Conservation (phyloP, 2,888 invertebrate genomes). For the Helleia helle region DNA sequence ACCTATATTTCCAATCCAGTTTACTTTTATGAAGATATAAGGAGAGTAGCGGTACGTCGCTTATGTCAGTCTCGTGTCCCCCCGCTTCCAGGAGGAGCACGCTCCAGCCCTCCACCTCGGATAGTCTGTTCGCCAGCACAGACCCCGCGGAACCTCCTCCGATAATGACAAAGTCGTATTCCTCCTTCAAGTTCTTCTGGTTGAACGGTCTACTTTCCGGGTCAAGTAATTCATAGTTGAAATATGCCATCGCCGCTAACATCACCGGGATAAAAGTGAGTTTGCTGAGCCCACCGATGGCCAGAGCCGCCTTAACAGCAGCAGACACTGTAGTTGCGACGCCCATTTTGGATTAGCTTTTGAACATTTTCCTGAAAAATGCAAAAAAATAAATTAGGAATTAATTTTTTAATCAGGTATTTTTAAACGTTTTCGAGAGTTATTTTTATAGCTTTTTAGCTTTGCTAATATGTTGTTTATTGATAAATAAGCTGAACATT, state of each 20-base stretch:
- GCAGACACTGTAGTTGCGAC: slow-evolving; percentile 68
- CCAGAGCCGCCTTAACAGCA: slow-evolving; percentile 81
- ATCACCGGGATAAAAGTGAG: slow-evolving; percentile 83
- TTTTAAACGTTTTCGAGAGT: no score
- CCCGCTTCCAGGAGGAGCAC: slow-evolving; percentile 88
- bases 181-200: slow-evolving; percentile 75
- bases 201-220: slow-evolving; percentile 87
- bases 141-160: slow-evolving; percentile 91
- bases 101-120: slow-evolving; percentile 85
- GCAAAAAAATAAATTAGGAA: neutral
- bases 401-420: no score
- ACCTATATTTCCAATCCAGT: slow-evolving; percentile 93
- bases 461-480: no score
- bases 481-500: no score
- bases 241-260: slow-evolving; percentile 84
- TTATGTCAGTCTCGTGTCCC: slow-evolving; percentile 89
- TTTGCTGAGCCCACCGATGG: slow-evolving; percentile 82
- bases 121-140: slow-evolving; percentile 85
- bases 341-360: slow-evolving; percentile 40
- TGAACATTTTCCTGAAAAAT: slow-evolving; percentile 12
- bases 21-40: slow-evolving; percentile 91
- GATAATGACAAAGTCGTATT: slow-evolving; percentile 88
- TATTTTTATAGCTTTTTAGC: no score
- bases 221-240: slow-evolving; percentile 88
- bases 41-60: slow-evolving; percentile 90